Evolutionary conservation across 1,140 invertebrate species (phyloP).

Genomic region (Bombus difficillimus): DNA sequence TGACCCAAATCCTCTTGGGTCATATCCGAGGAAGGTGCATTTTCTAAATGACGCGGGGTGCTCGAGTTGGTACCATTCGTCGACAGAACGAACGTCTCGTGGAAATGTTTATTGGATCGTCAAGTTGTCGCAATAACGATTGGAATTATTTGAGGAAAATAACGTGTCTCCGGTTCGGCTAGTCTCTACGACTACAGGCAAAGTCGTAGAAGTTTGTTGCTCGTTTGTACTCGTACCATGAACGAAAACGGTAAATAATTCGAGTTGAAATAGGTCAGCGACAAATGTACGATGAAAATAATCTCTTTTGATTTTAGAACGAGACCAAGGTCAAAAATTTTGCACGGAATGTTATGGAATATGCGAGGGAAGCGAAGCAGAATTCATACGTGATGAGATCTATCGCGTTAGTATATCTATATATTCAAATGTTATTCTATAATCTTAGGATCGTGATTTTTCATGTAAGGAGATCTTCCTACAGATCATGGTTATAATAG

Average conservation of each 20-base stretch:
- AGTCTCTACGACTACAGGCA: too few species aligned
- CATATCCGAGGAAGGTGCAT: background rate
- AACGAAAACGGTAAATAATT: slow-evolving; percentile 18
- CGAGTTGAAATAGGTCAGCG: slow-evolving; percentile 24
- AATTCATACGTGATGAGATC: too few species aligned
- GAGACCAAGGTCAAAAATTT: background rate
- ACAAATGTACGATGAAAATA: slow-evolving; percentile 8
- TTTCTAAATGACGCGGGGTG: slow-evolving; percentile 13
- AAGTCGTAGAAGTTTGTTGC: slow-evolving; percentile 12
- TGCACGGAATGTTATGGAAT: background rate
- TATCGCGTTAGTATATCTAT: background rate
- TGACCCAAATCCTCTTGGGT: slow-evolving; percentile 19
- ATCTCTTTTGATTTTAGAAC: background rate
- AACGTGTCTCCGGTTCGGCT: background rate
- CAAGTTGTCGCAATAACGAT: slow-evolving; percentile 1
- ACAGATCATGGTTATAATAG: background rate
- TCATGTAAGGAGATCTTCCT: background rate
- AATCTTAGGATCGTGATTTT: background rate
- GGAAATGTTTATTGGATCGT: slow-evolving; percentile 7
- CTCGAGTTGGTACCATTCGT: background rate
- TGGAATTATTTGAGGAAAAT: slow-evolving; percentile 1
- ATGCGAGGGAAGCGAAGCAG: too few species aligned
- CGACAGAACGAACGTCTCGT: too few species aligned
- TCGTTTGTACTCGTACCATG: background rate
- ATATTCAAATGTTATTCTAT: background rate